Percentiles rank a stretch among this genome's conserved stretches.
Evolutionary conservation across 2,888 invertebrate genomes (phyloP).

Genomic region (Campoplex nolae): DNA sequence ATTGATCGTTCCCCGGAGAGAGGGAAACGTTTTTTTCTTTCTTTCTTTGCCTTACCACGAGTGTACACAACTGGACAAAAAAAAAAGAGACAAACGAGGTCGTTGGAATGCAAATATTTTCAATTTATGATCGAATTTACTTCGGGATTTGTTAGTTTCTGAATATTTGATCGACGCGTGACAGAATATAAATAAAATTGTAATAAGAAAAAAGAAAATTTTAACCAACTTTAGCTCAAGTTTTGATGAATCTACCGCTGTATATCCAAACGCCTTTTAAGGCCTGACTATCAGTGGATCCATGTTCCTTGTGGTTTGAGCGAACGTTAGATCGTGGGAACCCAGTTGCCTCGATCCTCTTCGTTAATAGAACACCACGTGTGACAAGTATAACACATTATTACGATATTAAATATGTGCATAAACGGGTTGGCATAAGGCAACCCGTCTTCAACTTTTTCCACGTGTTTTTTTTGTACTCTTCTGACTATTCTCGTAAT

Average conservation of each 20-base stretch:
- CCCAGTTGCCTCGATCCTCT: conserved; percentile 51
- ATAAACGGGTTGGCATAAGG: not conserved
- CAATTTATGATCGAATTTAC: not conserved
- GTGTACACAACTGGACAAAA: no score
- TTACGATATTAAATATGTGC: conserved; percentile 23
- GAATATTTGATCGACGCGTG: no score
- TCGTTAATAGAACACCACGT: conserved; percentile 40
- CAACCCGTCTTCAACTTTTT: not conserved
- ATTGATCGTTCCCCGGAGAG: not conserved
- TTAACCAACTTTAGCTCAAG: not conserved
- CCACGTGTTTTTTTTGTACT: conserved; percentile 22
- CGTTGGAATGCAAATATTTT: not conserved
- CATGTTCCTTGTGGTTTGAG: not conserved
- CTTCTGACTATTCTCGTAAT: conserved; percentile 19
- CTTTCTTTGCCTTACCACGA: no score
- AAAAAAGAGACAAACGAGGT: not conserved
- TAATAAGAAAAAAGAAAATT: not conserved
- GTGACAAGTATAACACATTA: conserved; percentile 17
- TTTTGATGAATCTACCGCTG: not conserved
- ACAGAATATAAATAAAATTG: not conserved
- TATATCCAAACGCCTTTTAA: not conserved
- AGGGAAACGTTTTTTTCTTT: no score
- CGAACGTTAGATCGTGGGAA: conserved; percentile 44
- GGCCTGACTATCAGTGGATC: not conserved
- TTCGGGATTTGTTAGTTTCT: not conserved